Conservation (phyloP, 1,140 invertebrate genomes). For the Drosophila auraria region DNA sequence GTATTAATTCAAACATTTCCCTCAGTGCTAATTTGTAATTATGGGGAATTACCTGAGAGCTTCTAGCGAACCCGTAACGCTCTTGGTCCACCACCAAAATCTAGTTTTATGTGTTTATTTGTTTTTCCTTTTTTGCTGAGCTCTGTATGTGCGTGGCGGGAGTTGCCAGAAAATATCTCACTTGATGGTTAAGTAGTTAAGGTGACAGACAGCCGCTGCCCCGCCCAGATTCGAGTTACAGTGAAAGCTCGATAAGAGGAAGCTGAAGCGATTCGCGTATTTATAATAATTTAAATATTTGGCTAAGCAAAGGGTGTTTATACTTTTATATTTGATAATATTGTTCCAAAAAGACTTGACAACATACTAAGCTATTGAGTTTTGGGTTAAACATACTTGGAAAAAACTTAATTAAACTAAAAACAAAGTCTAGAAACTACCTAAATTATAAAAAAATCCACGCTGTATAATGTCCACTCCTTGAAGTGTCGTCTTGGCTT, state of each 20-base stretch:
- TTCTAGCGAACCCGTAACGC: constrained; percentile 68
- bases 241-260: background rate
- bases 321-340: too few relatives aligned
- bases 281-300: too few relatives aligned
- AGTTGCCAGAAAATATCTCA: constrained; percentile 77
- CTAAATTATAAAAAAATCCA: too few relatives aligned
- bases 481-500: constrained; percentile 12
- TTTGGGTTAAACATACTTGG: background rate
- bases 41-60: constrained; percentile 73
- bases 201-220: constrained; percentile 56
- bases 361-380: background rate
- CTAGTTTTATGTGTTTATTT: constrained; percentile 24
- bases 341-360: too few relatives aligned
- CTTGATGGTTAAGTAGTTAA: constrained; percentile 79
- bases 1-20: constrained; percentile 27
- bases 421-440: too few relatives aligned
- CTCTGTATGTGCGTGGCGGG: constrained; percentile 30
- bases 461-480: background rate
- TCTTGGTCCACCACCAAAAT: constrained; percentile 26
- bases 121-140: constrained; percentile 12
- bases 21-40: constrained; percentile 46
- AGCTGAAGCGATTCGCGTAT: background rate
- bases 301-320: too few relatives aligned
- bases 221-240: constrained; percentile 54
- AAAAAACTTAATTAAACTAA: background rate